A percentile compares a stretch with the other conserved stretches of the same genome.
phyloP scores from a whole-genome alignment of 2,888 invertebrate genomes.

The Agriopis leucophaearia region DNA sequence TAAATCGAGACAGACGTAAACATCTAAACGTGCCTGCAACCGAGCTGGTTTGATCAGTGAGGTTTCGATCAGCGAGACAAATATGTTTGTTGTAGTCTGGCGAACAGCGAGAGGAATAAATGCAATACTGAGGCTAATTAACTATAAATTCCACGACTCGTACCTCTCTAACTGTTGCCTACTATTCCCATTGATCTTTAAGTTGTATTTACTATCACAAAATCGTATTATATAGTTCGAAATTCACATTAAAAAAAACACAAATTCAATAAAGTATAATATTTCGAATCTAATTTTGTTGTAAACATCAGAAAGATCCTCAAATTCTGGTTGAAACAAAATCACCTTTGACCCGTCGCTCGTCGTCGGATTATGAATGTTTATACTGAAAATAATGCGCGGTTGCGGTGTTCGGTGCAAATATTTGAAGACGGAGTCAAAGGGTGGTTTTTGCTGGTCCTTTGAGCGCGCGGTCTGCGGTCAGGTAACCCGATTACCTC shows the following conservation, averaged over 20 bases:
- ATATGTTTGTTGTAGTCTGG: slow-evolving; percentile 35
- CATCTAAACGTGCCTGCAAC: slow-evolving; percentile 61
- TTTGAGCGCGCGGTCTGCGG: slow-evolving; percentile 80
- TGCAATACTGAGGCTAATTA: background rate
- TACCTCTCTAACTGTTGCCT: too few relatives aligned
- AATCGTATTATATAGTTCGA: too few relatives aligned
- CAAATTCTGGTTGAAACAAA: slow-evolving; percentile 56
- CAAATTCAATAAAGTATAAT: background rate
- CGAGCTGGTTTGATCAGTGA: slow-evolving; percentile 66
- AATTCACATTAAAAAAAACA: too few relatives aligned
- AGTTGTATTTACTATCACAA: background rate
- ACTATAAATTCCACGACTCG: background rate
- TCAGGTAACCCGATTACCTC: slow-evolving; percentile 80
- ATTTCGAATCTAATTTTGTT: slow-evolving; percentile 12
- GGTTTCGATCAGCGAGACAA: slow-evolving; percentile 62
- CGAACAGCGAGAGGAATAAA: background rate
- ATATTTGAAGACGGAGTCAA: slow-evolving; percentile 84
- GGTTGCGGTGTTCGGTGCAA: slow-evolving; percentile 78
- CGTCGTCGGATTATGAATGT: slow-evolving; percentile 78
- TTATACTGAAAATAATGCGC: slow-evolving; percentile 83
- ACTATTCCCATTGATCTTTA: background rate
- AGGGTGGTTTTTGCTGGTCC: slow-evolving; percentile 81
- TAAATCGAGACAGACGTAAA: slow-evolving; percentile 67
- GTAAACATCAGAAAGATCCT: slow-evolving; percentile 49
- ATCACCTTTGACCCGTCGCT: slow-evolving; percentile 68